phyloP scores from a whole-genome alignment of 2,797 vertebrate species.

The Emydoidea blandingii region DNA sequence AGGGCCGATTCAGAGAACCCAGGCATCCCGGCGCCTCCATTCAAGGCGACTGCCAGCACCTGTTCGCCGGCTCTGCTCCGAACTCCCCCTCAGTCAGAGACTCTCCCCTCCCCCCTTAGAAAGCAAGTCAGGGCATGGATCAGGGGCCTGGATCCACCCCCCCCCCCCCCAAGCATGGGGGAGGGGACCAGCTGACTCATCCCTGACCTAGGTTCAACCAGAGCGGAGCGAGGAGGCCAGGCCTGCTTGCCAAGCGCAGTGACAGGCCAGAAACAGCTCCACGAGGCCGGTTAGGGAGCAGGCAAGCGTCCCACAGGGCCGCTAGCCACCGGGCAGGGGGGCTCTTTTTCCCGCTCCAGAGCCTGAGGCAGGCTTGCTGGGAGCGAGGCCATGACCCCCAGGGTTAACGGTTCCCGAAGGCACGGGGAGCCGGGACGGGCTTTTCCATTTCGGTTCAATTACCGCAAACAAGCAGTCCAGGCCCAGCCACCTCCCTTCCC shows the following conservation, averaged over 20 bases:
- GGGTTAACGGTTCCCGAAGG: not conserved
- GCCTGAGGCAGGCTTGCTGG: no score
- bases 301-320: no score
- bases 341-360: no score
- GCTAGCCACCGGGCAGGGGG: no score
- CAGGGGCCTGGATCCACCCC: accelerated
- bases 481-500: not conserved
- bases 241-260: not conserved
- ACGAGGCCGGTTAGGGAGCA: no score
- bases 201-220: not conserved
- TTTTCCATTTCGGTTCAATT: no score
- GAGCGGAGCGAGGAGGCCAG: not conserved
- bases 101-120: no score
- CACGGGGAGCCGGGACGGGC: not conserved
- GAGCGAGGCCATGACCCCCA: no score
- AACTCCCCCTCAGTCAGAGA: no score
- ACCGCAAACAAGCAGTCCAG: not conserved
- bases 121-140: not conserved
- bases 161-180: not conserved
- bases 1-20: not conserved
- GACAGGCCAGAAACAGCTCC: not conserved
- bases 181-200: not conserved
- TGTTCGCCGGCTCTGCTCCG: accelerated
- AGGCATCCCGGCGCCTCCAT: not conserved
- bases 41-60: not conserved